phyloP scores from a whole-genome alignment of 2,797 vertebrate species.

The Petrocephalus schoutedeni region DNA sequence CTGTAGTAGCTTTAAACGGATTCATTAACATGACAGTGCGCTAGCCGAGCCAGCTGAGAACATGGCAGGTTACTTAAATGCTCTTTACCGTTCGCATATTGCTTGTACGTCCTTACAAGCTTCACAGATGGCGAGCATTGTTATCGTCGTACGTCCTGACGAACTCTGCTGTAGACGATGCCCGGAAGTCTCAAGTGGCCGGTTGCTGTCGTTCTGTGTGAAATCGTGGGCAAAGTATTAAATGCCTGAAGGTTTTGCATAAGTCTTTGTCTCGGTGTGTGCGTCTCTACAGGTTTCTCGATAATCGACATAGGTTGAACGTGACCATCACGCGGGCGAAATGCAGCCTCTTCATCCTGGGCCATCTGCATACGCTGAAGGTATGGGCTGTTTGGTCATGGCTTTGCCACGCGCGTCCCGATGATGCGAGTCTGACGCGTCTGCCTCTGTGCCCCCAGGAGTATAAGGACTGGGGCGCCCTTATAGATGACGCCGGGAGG shows the following conservation, averaged over 20 bases:
- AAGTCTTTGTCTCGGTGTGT: not conserved
- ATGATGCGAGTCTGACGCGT: not conserved
- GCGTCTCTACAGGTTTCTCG: conserved; percentile 62
- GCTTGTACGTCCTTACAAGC: not conserved
- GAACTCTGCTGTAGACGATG: not conserved
- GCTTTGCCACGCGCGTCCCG: not conserved
- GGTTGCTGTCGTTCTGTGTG: not conserved
- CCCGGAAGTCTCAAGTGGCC: not conserved
- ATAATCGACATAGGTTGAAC: conserved; percentile 71
- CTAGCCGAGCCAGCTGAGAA: not conserved
- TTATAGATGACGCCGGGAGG: conserved; percentile 70
- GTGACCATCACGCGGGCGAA: conserved; percentile 79
- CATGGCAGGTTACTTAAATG: not conserved
- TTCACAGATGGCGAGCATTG: conserved; percentile 1
- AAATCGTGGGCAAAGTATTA: not conserved
- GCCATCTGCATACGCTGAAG: conserved; percentile 69
- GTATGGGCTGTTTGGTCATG: conserved; percentile 48
- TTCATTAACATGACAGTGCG: not conserved
- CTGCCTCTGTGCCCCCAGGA: conserved; percentile 52
- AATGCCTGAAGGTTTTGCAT: not conserved
- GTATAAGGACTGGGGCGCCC: conserved; percentile 67
- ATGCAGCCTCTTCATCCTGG: conserved; percentile 77
- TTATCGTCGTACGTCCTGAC: not conserved
- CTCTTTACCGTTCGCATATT: not conserved
- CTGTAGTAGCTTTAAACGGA: not conserved